A percentile compares a stretch with the other conserved stretches of the same genome.
Conservation (phyloP, 1,140 invertebrate species). For the Drosophila mojavensis region DNA sequence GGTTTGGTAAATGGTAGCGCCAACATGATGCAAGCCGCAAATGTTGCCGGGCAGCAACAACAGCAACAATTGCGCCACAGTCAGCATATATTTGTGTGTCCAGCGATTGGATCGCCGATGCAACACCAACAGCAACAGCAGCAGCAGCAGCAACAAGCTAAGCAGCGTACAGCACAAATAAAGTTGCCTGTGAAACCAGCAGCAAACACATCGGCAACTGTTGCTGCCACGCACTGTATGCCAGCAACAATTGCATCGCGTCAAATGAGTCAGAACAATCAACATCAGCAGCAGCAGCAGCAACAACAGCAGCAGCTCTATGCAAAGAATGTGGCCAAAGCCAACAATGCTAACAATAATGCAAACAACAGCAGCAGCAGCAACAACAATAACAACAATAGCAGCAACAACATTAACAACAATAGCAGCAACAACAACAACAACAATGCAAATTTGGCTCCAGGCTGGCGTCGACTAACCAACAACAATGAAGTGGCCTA, state of each 20-base stretch:
- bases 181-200: constrained; percentile 62
- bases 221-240: constrained; percentile 63
- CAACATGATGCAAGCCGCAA: constrained; percentile 55
- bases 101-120: constrained; percentile 55
- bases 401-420: constrained; percentile 41
- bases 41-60: constrained; percentile 48
- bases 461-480: constrained; percentile 80
- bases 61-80: constrained; percentile 52
- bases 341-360: constrained; percentile 40
- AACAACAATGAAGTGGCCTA: constrained; percentile 83
- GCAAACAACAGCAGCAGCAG: constrained; percentile 17
- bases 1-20: constrained; percentile 74
- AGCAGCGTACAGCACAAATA: constrained; percentile 64
- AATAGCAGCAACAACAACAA: constrained; percentile 49
- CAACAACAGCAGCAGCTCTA: constrained; percentile 47
- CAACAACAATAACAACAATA: constrained; percentile 20
- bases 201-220: constrained; percentile 50
- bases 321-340: constrained; percentile 67
- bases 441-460: constrained; percentile 81
- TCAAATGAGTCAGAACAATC: constrained; percentile 74
- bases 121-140: constrained; percentile 51
- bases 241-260: constrained; percentile 67
- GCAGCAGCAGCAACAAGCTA: constrained; percentile 52
- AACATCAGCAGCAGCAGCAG: constrained; percentile 13
- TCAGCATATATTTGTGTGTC: constrained; percentile 68